Base-by-base conservation (phyloP, 2,797 vertebrate genomes). In the Notoglanidium macrostoma region DNA sequence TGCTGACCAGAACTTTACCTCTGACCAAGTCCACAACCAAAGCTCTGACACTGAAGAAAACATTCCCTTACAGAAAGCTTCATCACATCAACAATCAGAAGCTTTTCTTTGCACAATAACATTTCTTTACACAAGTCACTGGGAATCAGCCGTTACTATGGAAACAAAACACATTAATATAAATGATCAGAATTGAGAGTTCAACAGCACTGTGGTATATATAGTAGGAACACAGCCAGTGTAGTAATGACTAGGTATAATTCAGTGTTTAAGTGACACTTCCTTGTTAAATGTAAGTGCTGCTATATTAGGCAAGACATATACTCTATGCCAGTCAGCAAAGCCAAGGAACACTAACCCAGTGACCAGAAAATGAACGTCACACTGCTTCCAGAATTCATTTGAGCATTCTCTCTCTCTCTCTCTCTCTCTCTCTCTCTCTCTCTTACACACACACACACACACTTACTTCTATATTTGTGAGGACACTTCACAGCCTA, bases 291-390 rank as follows among this genome's bases (percentile, higher is more conserved):
- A 57, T 44, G 2, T n/a, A 14, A 70, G 23, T 46, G 49, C 63
- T 86, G 35, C 26, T 81, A 78, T 86, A 29, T 61, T 81, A 51
- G 17, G n/a, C 2, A 54, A 35, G 12, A n/a, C 21, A 23, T 46
- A 54, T 8, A 54, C 63, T 51, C 46, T 51, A 14, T 73, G 35
- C 54, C 73, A 86, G 74, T 76, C 61, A 86, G 74, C 61, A 79
- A 67, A 68, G 63, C n/a, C 54, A 86, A 59, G 40, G 65, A 81
- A 86, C 55, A 55, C 84, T 88, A 81, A 88, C 79, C 84, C 70
- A 83, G 35, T 88, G 79, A 88, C 78, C 84, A 83, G 59, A 83
- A 77, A 74, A 77, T 83, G n/a, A 55, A 76, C 74, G 68, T 82
- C 70, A 74, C 29, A 51, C 73, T 67, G 84, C 46, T 54, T 82